phyloP scores from a whole-genome alignment of 2,888 invertebrate species.

The Caradrina clavipalpis region DNA sequence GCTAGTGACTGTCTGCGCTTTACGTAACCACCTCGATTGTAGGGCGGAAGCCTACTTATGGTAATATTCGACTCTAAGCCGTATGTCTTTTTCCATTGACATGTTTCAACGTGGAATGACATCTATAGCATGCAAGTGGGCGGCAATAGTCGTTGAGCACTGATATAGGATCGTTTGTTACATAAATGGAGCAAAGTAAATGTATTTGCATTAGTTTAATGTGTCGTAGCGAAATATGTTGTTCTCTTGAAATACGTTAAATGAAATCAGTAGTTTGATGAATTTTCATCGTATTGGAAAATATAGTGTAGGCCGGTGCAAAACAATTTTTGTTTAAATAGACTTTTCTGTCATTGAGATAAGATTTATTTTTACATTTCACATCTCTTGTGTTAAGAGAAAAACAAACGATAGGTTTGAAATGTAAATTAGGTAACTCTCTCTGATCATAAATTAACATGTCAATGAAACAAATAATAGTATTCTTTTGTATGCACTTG shows the following conservation, averaged over 20 bases:
- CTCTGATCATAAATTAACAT: conserved; percentile 39
- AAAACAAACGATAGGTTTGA: neutral
- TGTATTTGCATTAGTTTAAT: conserved; percentile 39
- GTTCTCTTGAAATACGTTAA: neutral
- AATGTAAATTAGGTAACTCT: conserved; percentile 19
- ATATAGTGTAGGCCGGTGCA: too few relatives aligned
- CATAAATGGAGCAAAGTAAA: conserved; percentile 66
- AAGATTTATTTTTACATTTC: neutral
- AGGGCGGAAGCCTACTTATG: conserved; percentile 79
- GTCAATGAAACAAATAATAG: conserved; percentile 24
- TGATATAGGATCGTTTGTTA: conserved; percentile 67
- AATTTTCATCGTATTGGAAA: neutral
- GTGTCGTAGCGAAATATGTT: conserved; percentile 18
- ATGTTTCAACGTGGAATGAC: conserved; percentile 56
- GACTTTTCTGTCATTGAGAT: neutral
- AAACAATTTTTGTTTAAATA: too few relatives aligned
- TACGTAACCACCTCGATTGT: conserved; percentile 72
- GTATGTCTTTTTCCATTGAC: conserved; percentile 64
- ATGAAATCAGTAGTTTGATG: neutral
- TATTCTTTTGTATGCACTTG: conserved; percentile 34
- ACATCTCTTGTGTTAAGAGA: neutral
- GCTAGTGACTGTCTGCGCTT: conserved; percentile 57
- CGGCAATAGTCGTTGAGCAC: conserved; percentile 52
- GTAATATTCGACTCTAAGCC: conserved; percentile 67
- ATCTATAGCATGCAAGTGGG: conserved; percentile 48